Base-by-base conservation (phyloP, 2,797 vertebrate genomes). In the Crocodylus rhombifer region DNA sequence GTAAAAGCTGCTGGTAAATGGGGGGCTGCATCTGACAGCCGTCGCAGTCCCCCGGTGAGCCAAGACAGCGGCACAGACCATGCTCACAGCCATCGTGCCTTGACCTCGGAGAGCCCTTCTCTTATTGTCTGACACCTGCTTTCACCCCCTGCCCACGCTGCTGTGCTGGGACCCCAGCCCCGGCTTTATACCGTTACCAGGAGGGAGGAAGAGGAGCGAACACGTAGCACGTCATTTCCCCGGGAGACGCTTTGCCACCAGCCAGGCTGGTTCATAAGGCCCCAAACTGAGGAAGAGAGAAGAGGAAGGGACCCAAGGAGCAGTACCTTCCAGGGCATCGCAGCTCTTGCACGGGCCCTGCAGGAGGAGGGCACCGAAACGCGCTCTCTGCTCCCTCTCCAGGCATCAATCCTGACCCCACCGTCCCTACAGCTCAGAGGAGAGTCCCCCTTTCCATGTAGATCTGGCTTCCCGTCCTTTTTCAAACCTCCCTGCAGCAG, bases 401-500 rank as follows among this genome's bases (percentile, higher is more conserved):
- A 0, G 0, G 1, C 0, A 0, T 0, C 0, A 2, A 23, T 9
- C 42, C 42, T 51, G 42, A 51, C 42, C 42, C 42, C 42, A 42
- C 42, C 9, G 42, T 9, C 42, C 42, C 42, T 51, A 3, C 42
- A 51, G 9, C 42, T 11, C 10, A 10, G 13, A 33, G 30, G 17
- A 33, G n/a, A 67, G 65, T 21, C 30, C 15, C 7, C 62, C n/a
- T 33, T 33, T 67, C n/a, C 21, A 5, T 30, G 33, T 67, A 67
- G 18, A 30, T 33, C n/a, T 33, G 30, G 33, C 30, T 20, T 67
- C 30, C 30, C 30, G 33, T 20, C 65, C 65, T 67, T 67, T n/a
- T 67, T 18, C 17, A 67, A 61, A 61, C 17, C 5, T 20, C 33
- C 30, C 30, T 20, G 30, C 6, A 33, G 30, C 30, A 33, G 33